phyloP scores from a whole-genome alignment of 2,797 vertebrate genomes.

The Arctocebus calabarensis region DNA sequence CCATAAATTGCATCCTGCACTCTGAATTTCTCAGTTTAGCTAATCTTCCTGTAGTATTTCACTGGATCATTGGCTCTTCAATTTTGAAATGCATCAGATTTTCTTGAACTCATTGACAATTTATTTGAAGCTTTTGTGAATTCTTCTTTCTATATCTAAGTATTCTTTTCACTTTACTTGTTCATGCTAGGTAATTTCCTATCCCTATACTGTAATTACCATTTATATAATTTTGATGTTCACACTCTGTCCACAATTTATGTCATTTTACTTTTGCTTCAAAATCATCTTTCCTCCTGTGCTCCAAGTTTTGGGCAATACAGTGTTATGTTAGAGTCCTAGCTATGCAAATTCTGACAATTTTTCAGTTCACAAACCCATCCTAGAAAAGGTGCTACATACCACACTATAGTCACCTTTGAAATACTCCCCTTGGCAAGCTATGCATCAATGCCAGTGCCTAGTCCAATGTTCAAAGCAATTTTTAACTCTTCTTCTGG shows the following conservation, averaged over 20 bases:
- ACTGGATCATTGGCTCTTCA: background rate
- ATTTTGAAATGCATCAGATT: background rate
- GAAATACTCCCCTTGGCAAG: no score
- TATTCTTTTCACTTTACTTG: background rate
- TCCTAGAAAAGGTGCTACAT: no score
- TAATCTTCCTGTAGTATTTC: background rate
- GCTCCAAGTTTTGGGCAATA: background rate
- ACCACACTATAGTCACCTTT: no score
- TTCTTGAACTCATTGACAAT: background rate
- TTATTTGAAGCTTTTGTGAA: background rate
- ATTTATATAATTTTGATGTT: background rate
- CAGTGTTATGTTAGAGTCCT: background rate
- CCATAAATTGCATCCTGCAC: background rate
- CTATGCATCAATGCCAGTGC: no score
- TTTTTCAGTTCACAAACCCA: no score
- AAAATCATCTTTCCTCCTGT: background rate
- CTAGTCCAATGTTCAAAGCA: no score
- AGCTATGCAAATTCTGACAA: background rate
- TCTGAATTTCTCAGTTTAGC: background rate
- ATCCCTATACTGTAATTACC: background rate
- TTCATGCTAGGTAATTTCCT: background rate
- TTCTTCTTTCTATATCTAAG: background rate
- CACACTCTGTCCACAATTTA: background rate
- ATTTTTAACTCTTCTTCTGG: no score
- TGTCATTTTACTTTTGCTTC: background rate